A percentile compares a stretch with the other conserved stretches of the same genome.
These are phyloP conservation scores for Tympanuchus pallidicinctus DNA, from an alignment of 2,113 vertebrate species.

Conservation along the genomic window DNA sequence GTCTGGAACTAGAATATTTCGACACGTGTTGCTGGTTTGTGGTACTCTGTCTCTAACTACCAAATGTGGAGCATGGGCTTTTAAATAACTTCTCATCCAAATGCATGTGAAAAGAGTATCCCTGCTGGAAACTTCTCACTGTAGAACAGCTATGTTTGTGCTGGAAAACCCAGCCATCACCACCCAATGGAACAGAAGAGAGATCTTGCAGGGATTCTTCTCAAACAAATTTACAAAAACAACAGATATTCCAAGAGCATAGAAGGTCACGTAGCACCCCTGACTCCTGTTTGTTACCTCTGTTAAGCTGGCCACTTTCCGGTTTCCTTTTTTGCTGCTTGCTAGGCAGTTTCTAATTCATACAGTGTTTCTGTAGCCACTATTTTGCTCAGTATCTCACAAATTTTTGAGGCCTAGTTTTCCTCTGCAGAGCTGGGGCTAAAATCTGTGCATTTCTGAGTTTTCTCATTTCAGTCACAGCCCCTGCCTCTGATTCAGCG, in stretches of 20 bases:
- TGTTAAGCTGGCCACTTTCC: not conserved
- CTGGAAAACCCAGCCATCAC: constrained; percentile 64
- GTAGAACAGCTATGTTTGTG: constrained; percentile 56
- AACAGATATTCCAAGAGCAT: constrained; percentile 52
- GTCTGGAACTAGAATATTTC: not conserved
- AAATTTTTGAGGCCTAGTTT: not conserved
- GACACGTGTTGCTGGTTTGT: not conserved
- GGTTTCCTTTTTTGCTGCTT: not conserved
- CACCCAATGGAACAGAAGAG: constrained; percentile 45
- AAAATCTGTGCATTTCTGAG: not conserved
- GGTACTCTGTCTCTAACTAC: not conserved
- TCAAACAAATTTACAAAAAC: constrained; percentile 59
- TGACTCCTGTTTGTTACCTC: not conserved
- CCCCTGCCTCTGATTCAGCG: constrained; percentile 48
- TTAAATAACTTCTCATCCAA: constrained; percentile 21
- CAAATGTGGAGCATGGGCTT: not conserved
- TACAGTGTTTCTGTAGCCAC: not conserved
- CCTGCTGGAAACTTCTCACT: constrained; percentile 25
- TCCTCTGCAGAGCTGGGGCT: not conserved
- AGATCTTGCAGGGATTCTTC: constrained; percentile 46
- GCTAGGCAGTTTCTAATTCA: constrained; percentile 24
- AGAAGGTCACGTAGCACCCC: constrained; percentile 55
- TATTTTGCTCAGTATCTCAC: constrained; percentile 21
- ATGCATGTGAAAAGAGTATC: constrained; percentile 17
- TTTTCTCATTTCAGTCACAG: constrained; percentile 17